A percentile compares a stretch with the other conserved stretches of the same genome.
These are phyloP conservation scores for Phylloscopus trochilus DNA, from an alignment of 2,113 vertebrate species.

Conservation along the genomic window DNA sequence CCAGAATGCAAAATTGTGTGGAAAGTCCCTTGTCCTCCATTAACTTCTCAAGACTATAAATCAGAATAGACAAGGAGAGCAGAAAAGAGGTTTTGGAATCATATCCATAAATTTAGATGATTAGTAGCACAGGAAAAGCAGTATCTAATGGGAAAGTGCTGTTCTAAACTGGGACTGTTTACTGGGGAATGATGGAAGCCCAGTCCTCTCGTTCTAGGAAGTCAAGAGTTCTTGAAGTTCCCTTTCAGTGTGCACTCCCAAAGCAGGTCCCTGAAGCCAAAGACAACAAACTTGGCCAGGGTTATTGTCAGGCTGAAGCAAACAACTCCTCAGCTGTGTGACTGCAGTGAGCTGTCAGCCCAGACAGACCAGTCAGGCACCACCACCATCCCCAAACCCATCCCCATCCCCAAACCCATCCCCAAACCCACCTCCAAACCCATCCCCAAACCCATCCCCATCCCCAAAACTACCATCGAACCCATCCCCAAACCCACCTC, in stretches of 20 bases:
- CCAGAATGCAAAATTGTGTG: background rate
- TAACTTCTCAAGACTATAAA: background rate
- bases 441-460: no score
- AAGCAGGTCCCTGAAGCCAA: constrained; percentile 21
- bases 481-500: background rate
- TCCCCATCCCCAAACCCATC: background rate
- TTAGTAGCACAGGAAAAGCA: background rate
- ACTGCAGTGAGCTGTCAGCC: background rate
- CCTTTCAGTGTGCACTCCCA: background rate
- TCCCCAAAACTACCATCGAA: no score
- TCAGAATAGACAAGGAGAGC: background rate
- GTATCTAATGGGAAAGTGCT: background rate
- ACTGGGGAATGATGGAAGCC: background rate
- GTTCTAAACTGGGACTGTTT: constrained; percentile 32
- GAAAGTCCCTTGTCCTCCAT: background rate
- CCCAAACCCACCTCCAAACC: background rate
- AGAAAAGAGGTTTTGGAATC: constrained; percentile 9
- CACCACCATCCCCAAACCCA: background rate
- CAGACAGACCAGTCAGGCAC: background rate
- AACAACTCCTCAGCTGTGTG: background rate
- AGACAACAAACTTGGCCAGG: constrained; percentile 28
- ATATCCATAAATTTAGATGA: background rate
- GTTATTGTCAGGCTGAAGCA: constrained; percentile 16
- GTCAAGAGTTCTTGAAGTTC: constrained; percentile 5
- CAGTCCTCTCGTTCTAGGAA: background rate